Evolutionary conservation across 2,888 invertebrate species (phyloP), one percentile per base, ranked within the genome.

Genomic region (Octodonta nipae): DNA sequence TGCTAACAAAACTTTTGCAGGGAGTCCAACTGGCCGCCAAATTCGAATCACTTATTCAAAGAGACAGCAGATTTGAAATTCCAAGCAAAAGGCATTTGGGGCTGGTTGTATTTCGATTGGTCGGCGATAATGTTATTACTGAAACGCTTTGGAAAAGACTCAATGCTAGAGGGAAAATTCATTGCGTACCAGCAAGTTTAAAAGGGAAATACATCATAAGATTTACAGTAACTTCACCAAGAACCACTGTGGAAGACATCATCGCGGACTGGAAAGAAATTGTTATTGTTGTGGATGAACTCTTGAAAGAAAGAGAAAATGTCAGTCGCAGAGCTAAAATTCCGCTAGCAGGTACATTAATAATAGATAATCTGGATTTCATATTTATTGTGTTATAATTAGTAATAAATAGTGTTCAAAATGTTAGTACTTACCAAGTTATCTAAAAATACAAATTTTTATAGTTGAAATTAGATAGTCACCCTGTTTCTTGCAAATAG

Each of bases 101-200:
- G 0, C 70, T 96, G 71, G 92, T 95, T 0, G 89, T 86, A 0
- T 92, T 95, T 58, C 76, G 93, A 15, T 67, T 95, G 4, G 72
- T 74, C 13, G 85, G 91, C 32, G 76, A 91, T 58, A 81, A 91
- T 52, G 76, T 82, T 1, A 66, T 88, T 27, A 95, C 95, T 0
- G 95, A 96, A 60, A 70, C 74, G 8, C 64, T 95, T 3, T 66
- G 95, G 33, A 92, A 92, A 58, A 73, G 79, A 1, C 61, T 96
- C 32, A 96, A 95, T 54, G 78, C 76, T 2, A 73, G 84, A 1
- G 93, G 91, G 5, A 75, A 78, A 46, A 71, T 95, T 5, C 93
- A 96, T 60, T 89, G 92, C 42, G 93, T 96, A 0, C 95, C 95
- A 0, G 91, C 93, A 0, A 82, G 86, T 34, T 71, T 95, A 36